Base-by-base conservation (phyloP, 2,797 vertebrate species). In the Propithecus deckenii region DNA sequence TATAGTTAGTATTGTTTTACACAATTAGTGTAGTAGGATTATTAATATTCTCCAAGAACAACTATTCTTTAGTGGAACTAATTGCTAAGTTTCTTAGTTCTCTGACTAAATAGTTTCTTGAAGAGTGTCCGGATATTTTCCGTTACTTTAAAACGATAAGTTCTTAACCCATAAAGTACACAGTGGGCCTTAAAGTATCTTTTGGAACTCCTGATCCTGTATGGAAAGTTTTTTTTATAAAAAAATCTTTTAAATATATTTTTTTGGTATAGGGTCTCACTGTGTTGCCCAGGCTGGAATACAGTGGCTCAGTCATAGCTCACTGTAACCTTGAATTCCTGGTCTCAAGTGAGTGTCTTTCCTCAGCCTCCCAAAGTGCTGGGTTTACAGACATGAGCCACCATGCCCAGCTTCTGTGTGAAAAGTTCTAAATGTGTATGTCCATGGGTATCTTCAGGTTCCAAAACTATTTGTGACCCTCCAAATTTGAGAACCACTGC, bases 1-100 rank as follows among this genome's bases (percentile, higher is more conserved):
- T 48, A 25, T 48, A 20, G 48, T 92, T 88, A 50, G 81, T 35
- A 12, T 30, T 25, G 50, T 67, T 71, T 91, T 55, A 25, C 41
- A 25, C 48, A 55, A 65, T 80, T 84, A 55, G 25, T 63, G 4
- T 74, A 55, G 69, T 59, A 35, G 95, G 69, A 43, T 80, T 48
- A 46, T 83, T 89, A 75, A 48, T 94, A 35, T 75, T 91, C 50
- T 67, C 55, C 38, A 78, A 7, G 75, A 69, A 89, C 46, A 86
- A 32, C 59, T 93, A 28, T 63, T 90, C 71, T 76, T 88, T 41
- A 32, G 75, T 83, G 52, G 78, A 85, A 67, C 89, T 87, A 63
- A 94, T 92, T 76, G 85, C 72, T 48, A 88, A 59, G 7, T 84
- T 91, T 80, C 81, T 89, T 41, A 85, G 85, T 76, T 87, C 35